Base-by-base conservation (phyloP, 2,797 vertebrate species). In the Phoebastria nigripes region DNA sequence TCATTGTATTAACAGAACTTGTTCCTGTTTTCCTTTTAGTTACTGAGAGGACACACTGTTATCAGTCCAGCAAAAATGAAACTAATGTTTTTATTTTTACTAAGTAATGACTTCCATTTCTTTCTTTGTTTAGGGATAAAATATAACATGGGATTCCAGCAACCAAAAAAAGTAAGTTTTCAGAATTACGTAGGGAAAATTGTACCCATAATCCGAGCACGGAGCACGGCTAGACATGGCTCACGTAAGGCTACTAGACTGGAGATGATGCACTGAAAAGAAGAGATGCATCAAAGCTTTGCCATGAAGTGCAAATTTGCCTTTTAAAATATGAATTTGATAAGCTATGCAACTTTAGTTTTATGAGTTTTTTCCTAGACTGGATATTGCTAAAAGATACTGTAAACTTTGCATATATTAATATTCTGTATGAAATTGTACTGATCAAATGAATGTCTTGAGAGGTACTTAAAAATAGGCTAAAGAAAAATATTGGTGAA, bases 81-180 rank as follows among this genome's bases (percentile, higher is more conserved):
- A 47, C 2, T 12, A 4, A 66, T 63, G 41, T 1, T 71, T 87
- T 62, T 77, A 66, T 62, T 91, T 71, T 80, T 71, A 63, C 73
- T 58, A 47, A 87, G 89, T 97, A 96, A 97, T 52, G 14, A 88
- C 61, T 95, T 86, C 76, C 62, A 77, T 92, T 96, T 93, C 89
- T 93, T 94, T 97, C 90, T 96, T 96, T 96, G 93, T 98, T 86
- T 96, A 98, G 98, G 98, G 66, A 95, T 98, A 83, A 98, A 98
- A 96, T 97, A 98, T 95, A 97, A 95, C 96, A 94, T 95, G 96
- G 94, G 97, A 96, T 96, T 97, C 47, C 98, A 97, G 97, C 97
- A 98, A 96, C 95, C 96, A 69, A 94, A 94, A 97, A 95, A 97
- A 92, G 98, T 98, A 98, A 97, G 97, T 98, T 96, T 58, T 80